Evolutionary conservation across 2,113 vertebrate species (phyloP).

Genomic region (Sylvia atricapilla): DNA sequence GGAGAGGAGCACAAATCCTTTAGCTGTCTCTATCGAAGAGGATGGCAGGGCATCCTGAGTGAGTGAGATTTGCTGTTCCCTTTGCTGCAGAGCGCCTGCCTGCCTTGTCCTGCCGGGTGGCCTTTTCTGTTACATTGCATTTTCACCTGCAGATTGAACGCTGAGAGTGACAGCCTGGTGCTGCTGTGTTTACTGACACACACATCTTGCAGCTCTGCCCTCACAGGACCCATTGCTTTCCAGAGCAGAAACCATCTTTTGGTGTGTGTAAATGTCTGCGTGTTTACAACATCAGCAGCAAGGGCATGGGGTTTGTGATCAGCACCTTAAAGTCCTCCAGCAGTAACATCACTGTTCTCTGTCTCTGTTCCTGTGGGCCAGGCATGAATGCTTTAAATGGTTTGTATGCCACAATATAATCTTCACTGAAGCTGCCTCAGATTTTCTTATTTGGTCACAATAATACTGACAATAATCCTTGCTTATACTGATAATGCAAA

Average conservation of each 20-base stretch:
- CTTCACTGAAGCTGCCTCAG: not conserved
- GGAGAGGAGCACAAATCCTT: not conserved
- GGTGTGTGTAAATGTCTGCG: not conserved
- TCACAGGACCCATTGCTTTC: not conserved
- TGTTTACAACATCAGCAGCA: not conserved
- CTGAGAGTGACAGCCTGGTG: not conserved
- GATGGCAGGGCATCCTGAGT: not conserved
- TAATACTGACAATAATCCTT: constrained; percentile 18
- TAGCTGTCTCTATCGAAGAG: not conserved
- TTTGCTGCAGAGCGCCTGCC: not conserved
- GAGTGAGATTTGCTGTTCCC: constrained; percentile 8
- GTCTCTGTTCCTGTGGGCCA: not conserved
- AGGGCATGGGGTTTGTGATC: not conserved
- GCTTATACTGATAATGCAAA: constrained; percentile 24
- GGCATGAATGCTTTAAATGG: not conserved
- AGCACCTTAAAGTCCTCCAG: not conserved
- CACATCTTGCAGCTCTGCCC: not conserved
- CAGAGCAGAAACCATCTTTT: not conserved
- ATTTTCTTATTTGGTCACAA: constrained; percentile 6
- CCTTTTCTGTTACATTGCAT: not conserved
- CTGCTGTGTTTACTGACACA: not conserved
- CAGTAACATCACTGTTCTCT: not conserved
- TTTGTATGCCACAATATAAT: not conserved
- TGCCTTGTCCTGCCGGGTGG: not conserved
- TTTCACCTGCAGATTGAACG: not conserved